Base-by-base conservation (phyloP, 2,113 vertebrate genomes). In the Forbesichthys papilliferus region DNA sequence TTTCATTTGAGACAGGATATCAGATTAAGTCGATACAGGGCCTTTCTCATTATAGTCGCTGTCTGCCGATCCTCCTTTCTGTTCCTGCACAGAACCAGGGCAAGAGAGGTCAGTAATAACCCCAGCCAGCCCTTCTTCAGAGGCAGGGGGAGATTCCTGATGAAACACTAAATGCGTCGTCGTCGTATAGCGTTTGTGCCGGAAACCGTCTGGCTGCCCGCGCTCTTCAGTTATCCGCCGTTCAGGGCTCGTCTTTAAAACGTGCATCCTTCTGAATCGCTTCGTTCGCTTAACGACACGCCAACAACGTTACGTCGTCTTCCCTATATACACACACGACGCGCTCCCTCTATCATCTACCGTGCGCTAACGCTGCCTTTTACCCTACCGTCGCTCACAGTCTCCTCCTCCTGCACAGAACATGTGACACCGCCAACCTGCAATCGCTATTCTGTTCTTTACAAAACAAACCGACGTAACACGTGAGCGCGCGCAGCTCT, bases 1-100 rank as follows among this genome's bases (percentile, higher is more conserved):
- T 77, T 88, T 88, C 74, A 84, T 87, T 87, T 79, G 75, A 81
- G 79, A 78, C 77, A 57, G 84, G 82, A 82, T 84, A 88, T 84
- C 77, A 83, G 81, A 75, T 76, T 66, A 69, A 3, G 51, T 64
- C 59, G 74, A 79, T 75, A 83, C 59, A 52, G 54, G 48, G 48
- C 11, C 56, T 66, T 71, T 80, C 75, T 84, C 73, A 87, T 80
- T 80, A 75, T 57, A 34, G 34, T 68, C 62, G 33, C 27, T 62
- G 78, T 78, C 75, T 81, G 52, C 47, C 16, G 69, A 64, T 79
- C 55, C 36, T 57, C 73, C 20, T 33, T 78, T 52, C 47, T 74
- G 70, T 61, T 20, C 61, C 2, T 0, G 68, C 61, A 69, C 57
- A 76, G 51, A 70, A 72, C 66, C 74, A 48, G 70, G 75, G 59